Conservation (phyloP, 2,888 invertebrate species). For the Spisula subtruncata region DNA sequence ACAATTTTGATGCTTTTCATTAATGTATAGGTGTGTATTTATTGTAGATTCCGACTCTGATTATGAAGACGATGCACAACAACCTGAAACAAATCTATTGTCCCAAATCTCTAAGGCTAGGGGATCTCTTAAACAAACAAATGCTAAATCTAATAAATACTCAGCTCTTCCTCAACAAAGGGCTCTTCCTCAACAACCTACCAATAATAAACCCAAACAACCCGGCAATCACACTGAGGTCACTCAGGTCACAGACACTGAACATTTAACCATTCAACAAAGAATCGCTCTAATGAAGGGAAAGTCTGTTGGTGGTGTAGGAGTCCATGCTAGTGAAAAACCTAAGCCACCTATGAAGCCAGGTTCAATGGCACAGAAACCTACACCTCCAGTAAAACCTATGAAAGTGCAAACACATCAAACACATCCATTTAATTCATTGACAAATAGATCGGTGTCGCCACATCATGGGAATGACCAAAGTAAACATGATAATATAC, state of each 20-base stretch:
- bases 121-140: neutral
- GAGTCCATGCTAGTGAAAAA: neutral
- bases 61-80: neutral
- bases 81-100: neutral
- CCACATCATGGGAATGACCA: neutral
- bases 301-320: conserved; percentile 30
- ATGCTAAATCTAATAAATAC: neutral
- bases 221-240: neutral
- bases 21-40: neutral
- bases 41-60: conserved; percentile 11
- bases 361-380: conserved; percentile 13
- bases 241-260: conserved; percentile 1
- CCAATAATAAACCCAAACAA: neutral
- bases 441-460: neutral
- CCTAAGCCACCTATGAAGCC: conserved; percentile 22
- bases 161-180: neutral
- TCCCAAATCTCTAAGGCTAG: conserved; percentile 27
- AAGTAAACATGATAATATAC: neutral
- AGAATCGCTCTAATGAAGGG: conserved; percentile 61
- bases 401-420: neutral
- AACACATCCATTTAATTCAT: neutral
- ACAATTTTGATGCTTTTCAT: no score
- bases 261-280: conserved; percentile 52
- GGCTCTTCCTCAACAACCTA: neutral
- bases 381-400: neutral